phyloP scores from a whole-genome alignment of 2,113 vertebrate genomes.

The Uropsilus gracilis region DNA sequence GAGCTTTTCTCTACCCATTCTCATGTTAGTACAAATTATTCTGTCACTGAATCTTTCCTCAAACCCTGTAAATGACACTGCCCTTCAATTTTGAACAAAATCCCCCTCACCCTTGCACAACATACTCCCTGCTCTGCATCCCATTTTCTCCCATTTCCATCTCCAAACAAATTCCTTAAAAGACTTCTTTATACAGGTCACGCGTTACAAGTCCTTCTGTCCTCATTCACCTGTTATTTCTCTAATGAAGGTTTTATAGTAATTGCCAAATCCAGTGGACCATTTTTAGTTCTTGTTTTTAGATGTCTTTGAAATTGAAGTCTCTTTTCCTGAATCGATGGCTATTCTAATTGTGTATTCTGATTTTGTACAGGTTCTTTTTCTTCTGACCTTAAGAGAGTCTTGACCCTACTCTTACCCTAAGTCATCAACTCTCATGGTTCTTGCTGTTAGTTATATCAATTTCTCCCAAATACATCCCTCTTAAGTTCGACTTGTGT shows the following conservation, averaged over 20 bases:
- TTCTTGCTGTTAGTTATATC: neutral
- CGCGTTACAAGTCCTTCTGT: neutral
- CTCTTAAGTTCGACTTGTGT: neutral
- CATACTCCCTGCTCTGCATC: neutral
- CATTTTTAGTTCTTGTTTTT: neutral
- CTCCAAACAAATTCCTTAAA: neutral
- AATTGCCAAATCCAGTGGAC: neutral
- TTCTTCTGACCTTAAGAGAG: neutral
- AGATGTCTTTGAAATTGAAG: neutral
- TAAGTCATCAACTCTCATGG: neutral
- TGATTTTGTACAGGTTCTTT: neutral
- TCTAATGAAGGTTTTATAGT: neutral
- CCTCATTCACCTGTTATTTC: neutral
- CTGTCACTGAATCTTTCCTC: neutral
- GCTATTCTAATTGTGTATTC: neutral
- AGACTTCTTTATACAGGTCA: neutral
- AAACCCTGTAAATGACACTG: neutral
- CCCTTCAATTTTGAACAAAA: neutral
- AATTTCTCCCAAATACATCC: neutral
- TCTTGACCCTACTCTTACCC: neutral
- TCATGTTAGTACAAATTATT: neutral
- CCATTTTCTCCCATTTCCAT: neutral
- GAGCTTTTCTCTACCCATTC: neutral
- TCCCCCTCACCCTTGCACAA: neutral
- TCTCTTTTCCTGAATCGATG: neutral